Conservation (phyloP, 1,140 invertebrate genomes). For the Cheumatopsyche charites region DNA sequence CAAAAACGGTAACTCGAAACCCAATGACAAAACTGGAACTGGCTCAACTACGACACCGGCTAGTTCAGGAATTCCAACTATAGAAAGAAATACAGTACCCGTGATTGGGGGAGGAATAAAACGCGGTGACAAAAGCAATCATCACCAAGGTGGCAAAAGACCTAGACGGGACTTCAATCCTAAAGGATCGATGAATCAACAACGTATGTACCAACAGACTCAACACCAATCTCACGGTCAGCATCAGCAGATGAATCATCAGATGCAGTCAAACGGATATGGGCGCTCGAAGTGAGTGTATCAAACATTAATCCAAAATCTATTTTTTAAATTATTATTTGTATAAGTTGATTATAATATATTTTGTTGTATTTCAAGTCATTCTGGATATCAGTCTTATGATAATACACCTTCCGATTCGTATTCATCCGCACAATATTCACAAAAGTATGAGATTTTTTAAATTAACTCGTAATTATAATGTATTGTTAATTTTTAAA, state of each 20-base stretch:
- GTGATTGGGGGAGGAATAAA: slow-evolving; percentile 28
- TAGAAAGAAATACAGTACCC: slow-evolving; percentile 23
- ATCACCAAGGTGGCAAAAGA: slow-evolving; percentile 28
- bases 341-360: not conserved
- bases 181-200: slow-evolving; percentile 27
- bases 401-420: slow-evolving; percentile 33
- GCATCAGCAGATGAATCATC: slow-evolving; percentile 25
- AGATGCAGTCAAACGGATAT: slow-evolving; percentile 31
- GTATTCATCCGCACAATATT: slow-evolving; percentile 33
- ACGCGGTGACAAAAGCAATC: slow-evolving; percentile 1
- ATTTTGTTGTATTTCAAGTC: slow-evolving; percentile 26
- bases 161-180: slow-evolving; percentile 28
- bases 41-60: slow-evolving; percentile 22
- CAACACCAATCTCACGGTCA: slow-evolving; percentile 12
- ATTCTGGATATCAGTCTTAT: slow-evolving; percentile 39
- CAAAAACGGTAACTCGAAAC: slow-evolving; percentile 13
- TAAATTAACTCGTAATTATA: not conserved
- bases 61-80: slow-evolving; percentile 29
- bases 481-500: not conserved
- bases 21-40: slow-evolving; percentile 23
- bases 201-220: slow-evolving; percentile 29
- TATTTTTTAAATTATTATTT: not conserved
- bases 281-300: slow-evolving; percentile 14
- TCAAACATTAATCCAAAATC: not conserved
- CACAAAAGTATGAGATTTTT: slow-evolving; percentile 34